Percentiles rank a stretch among this genome's conserved stretches.
These are phyloP conservation scores for Aptenodytes patagonicus DNA, from an alignment of 2,113 vertebrate genomes.

Conservation along the genomic window DNA sequence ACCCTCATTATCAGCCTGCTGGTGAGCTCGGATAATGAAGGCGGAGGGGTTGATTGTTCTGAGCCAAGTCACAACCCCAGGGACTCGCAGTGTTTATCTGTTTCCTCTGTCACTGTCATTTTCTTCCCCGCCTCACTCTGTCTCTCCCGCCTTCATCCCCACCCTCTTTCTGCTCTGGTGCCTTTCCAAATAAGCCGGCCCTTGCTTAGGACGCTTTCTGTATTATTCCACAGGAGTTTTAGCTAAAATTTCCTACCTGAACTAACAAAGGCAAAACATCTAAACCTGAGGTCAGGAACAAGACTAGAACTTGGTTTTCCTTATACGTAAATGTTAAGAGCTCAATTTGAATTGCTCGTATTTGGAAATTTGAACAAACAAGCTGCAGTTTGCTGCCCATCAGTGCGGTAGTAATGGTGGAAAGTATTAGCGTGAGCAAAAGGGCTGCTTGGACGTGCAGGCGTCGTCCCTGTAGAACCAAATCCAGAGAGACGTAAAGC, in stretches of 20 bases:
- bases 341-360: background rate
- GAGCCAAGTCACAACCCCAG: background rate
- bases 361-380: background rate
- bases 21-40: background rate
- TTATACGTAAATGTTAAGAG: too few relatives aligned
- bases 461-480: rapidly evolving
- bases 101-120: too few relatives aligned
- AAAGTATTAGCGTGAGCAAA: background rate
- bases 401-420: background rate
- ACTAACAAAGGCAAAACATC: background rate
- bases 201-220: background rate
- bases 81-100: rapidly evolving
- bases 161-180: too few relatives aligned
- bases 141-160: background rate
- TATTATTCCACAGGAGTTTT: background rate
- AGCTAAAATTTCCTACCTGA: too few relatives aligned
- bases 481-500: background rate
- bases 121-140: background rate
- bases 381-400: background rate
- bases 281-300: background rate
- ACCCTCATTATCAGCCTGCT: rapidly evolving
- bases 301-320: background rate
- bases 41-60: background rate
- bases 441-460: background rate
- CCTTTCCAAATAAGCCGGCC: background rate